phyloP scores from a whole-genome alignment of 2,888 invertebrate species.

The Caenorhabditis macrosperma region DNA sequence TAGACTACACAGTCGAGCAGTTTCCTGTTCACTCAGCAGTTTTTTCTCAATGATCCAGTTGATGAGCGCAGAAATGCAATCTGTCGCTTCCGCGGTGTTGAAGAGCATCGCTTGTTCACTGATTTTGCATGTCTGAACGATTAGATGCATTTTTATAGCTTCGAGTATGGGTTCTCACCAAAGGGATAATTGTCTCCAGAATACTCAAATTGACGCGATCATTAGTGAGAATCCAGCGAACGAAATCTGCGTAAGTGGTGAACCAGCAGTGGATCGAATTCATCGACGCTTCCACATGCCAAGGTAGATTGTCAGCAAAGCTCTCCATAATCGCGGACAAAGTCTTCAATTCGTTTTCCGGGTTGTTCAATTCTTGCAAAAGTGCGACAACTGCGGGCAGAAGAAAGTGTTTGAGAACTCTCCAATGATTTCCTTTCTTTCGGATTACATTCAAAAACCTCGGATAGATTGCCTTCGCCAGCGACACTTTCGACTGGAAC shows the following conservation, averaged over 20 bases:
- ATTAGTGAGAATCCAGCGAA: conserved; percentile 30
- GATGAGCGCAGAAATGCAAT: conserved; percentile 21
- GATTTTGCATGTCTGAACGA: conserved; percentile 28
- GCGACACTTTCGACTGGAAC: conserved; percentile 51
- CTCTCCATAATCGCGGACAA: conserved; percentile 47
- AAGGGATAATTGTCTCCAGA: background rate
- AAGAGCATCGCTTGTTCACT: conserved; percentile 20
- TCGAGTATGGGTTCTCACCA: conserved; percentile 7
- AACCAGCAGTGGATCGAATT: conserved; percentile 35
- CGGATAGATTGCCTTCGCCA: conserved; percentile 69
- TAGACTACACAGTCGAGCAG: background rate
- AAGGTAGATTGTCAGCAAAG: conserved; percentile 61
- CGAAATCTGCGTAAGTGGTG: conserved; percentile 26
- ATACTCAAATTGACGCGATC: background rate
- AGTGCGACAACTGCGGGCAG: conserved; percentile 48
- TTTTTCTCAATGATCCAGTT: conserved; percentile 52
- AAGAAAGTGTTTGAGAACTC: conserved; percentile 38
- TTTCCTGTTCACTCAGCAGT: background rate
- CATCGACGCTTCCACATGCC: conserved; percentile 5
- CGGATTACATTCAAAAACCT: conserved; percentile 68
- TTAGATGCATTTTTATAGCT: background rate
- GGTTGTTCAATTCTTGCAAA: conserved; percentile 16
- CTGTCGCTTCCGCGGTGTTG: conserved; percentile 2
- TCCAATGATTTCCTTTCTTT: conserved; percentile 67
- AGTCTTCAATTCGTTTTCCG: conserved; percentile 9